These are phyloP conservation scores for Hedychridium roseum DNA, from an alignment of 2,888 invertebrate genomes.

Conservation along the genomic window DNA sequence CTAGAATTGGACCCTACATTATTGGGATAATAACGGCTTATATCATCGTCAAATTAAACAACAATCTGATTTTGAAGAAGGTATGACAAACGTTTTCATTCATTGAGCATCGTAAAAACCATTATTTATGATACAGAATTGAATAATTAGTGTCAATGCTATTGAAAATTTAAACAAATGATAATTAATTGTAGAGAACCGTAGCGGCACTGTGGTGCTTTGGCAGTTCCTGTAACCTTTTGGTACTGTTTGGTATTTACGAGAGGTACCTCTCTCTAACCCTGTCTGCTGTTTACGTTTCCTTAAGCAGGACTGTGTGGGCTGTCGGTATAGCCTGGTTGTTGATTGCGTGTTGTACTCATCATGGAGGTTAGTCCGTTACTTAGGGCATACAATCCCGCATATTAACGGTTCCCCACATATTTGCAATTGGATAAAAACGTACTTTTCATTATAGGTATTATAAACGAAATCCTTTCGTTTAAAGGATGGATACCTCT, in stretches of 20 bases:
- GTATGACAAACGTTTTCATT: too few relatives aligned
- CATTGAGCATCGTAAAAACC: too few relatives aligned
- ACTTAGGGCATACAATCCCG: background rate
- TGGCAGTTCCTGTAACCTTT: slow-evolving; percentile 60
- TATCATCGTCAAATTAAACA: slow-evolving; percentile 53
- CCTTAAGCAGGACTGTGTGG: slow-evolving; percentile 67
- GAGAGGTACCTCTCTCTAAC: slow-evolving; percentile 63
- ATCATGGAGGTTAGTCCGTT: slow-evolving; percentile 63
- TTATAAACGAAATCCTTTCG: slow-evolving; percentile 61
- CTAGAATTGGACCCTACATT: slow-evolving; percentile 58
- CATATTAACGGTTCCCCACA: slow-evolving; percentile 21
- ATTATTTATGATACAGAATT: too few relatives aligned
- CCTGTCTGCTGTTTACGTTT: slow-evolving; percentile 65
- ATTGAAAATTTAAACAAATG: too few relatives aligned
- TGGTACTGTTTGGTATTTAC: slow-evolving; percentile 62
- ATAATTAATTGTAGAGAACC: slow-evolving; percentile 39
- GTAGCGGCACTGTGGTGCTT: slow-evolving; percentile 56
- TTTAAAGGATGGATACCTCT: slow-evolving; percentile 58
- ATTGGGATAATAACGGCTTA: slow-evolving; percentile 65
- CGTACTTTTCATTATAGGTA: slow-evolving; percentile 50
- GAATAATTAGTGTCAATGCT: too few relatives aligned
- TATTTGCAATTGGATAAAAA: background rate
- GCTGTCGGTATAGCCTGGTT: slow-evolving; percentile 69
- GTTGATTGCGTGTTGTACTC: slow-evolving; percentile 67
- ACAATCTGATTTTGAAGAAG: slow-evolving; percentile 41